Base-by-base conservation (phyloP, 2,888 invertebrate genomes). In the Oscheius sp. region DNA sequence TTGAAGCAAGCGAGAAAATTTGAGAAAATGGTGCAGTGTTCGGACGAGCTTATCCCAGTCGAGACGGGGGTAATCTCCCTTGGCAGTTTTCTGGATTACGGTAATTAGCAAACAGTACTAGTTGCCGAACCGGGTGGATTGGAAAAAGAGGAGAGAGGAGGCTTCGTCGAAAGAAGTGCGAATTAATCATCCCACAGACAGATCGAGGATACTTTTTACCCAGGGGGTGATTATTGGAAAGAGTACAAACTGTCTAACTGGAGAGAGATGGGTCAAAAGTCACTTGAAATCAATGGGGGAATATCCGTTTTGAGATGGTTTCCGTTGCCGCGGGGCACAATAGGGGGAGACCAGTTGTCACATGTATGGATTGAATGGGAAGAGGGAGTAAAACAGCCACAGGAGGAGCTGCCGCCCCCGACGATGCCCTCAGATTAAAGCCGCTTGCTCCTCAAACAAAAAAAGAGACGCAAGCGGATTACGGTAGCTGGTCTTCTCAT, bases 81-180 rank as follows among this genome's bases (percentile, higher is more conserved):
- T 18, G 61, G 27, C 27, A 58, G 27, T 18, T n/a, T 41, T 35
- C 12, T 41, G 23, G 43, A 63, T 25, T 66, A 66, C 66, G 66
- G 66, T 66, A 66, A 66, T 66, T 66, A 66, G 63, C 63, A 63
- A 63, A 63, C 63, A 63, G 63, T 43, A 23, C 45, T 18, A 45
- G 63, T 21, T 35, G 35, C 35, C 35, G 35, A 35, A 35, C 35
- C 43, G 41, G 25, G 46, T 25, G 45, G 12, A 43, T 45, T 43
- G 45, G 29, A 12, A 27, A 58, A 58, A 58, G 58, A 25, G 9
- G 35, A 35, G 35, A n/a, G 35, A 35, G 35, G 35, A 35, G 35
- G 9, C 5, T 35, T 6, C 3, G 9, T 35, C 9, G 35, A 35
- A 35, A 35, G 35, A 35, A 58, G 58, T 58, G 21, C 29, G 13